A percentile compares a stretch with the other conserved stretches of the same genome.
Conservation (phyloP, 2,888 invertebrate genomes). For the Hesperia comma region DNA sequence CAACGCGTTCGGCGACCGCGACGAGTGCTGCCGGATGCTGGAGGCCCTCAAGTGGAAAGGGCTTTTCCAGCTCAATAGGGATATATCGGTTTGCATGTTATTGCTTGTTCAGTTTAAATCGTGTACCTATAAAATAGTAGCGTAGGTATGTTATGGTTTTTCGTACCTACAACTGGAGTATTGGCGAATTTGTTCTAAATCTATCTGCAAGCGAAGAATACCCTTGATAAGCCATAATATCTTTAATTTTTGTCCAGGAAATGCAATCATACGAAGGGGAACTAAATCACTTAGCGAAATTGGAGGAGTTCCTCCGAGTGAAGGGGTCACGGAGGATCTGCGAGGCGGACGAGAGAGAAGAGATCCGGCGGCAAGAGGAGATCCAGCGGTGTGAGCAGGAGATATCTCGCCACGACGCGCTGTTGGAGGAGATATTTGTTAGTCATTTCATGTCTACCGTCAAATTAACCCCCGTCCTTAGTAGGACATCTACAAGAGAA, state of each 20-base stretch:
- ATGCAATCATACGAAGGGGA: slow-evolving; percentile 94
- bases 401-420: slow-evolving; percentile 87
- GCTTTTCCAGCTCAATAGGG: slow-evolving; percentile 87
- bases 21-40: slow-evolving; percentile 90
- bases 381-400: slow-evolving; percentile 88
- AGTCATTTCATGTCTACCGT: slow-evolving; percentile 41
- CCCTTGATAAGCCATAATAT: too few relatives aligned
- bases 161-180: too few relatives aligned
- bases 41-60: slow-evolving; percentile 90
- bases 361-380: slow-evolving; percentile 86
- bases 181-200: too few relatives aligned
- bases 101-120: not conserved
- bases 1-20: slow-evolving; percentile 92
- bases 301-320: slow-evolving; percentile 92
- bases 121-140: too few relatives aligned
- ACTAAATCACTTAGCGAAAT: slow-evolving; percentile 91
- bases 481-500: too few relatives aligned
- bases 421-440: slow-evolving; percentile 89
- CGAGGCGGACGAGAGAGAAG: slow-evolving; percentile 89
- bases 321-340: slow-evolving; percentile 91
- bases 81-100: slow-evolving; percentile 63
- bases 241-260: slow-evolving; percentile 77
- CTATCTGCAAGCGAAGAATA: too few relatives aligned
- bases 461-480: too few relatives aligned
- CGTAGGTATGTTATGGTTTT: too few relatives aligned